phyloP scores from a whole-genome alignment of 2,888 invertebrate species.

The Epinotia brunnichana region DNA sequence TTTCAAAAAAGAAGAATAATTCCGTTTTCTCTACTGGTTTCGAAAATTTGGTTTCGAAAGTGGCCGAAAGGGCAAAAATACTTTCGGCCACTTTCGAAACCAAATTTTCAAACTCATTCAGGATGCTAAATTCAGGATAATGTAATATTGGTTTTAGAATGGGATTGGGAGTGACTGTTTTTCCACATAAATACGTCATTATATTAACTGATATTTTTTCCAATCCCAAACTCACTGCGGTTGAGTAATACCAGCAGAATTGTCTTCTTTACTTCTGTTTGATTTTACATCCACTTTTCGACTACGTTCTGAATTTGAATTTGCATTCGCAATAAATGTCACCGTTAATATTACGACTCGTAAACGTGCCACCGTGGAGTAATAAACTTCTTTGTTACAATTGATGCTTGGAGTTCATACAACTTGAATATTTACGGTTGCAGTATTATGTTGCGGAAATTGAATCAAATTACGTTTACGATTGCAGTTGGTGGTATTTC shows the following conservation, averaged over 20 bases:
- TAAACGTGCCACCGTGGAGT: conserved; percentile 21
- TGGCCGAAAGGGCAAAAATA: too few relatives aligned
- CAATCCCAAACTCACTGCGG: too few relatives aligned
- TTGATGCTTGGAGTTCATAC: not conserved
- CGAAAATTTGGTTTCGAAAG: too few relatives aligned
- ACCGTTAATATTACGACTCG: conserved; percentile 20
- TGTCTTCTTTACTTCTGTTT: conserved; percentile 7
- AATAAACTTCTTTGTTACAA: conserved; percentile 31
- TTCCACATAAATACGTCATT: too few relatives aligned
- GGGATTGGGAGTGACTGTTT: too few relatives aligned
- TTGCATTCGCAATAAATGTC: conserved; percentile 30
- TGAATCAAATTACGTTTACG: conserved; percentile 4
- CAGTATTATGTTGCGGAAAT: not conserved
- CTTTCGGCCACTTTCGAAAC: too few relatives aligned
- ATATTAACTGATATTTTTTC: too few relatives aligned
- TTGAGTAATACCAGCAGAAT: not conserved
- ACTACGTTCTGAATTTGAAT: conserved; percentile 5
- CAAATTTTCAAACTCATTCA: too few relatives aligned
- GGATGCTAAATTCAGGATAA: too few relatives aligned
- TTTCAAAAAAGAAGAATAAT: too few relatives aligned
- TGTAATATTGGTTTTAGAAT: too few relatives aligned
- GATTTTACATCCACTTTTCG: conserved; percentile 9
- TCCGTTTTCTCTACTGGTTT: too few relatives aligned
- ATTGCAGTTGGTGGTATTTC: not conserved
- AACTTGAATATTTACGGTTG: not conserved